Conservation (phyloP, 2,797 vertebrate genomes). For the Neoniphon sammara region DNA sequence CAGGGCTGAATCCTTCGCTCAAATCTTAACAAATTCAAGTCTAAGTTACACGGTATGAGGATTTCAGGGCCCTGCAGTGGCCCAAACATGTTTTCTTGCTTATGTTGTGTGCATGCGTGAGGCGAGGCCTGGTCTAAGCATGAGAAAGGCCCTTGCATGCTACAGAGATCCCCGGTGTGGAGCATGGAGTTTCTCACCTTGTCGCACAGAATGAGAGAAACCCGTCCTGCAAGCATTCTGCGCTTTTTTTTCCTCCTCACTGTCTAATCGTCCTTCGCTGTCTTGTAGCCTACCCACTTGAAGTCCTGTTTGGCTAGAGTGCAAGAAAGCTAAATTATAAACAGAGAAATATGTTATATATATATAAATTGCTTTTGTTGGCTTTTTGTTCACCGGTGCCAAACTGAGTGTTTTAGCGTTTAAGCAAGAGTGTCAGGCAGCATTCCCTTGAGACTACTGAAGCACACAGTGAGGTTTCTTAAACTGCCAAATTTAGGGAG, state of each 20-base stretch:
- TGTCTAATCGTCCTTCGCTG: slow-evolving; percentile 39
- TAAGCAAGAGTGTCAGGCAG: slow-evolving; percentile 35
- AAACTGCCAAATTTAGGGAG: slow-evolving; percentile 64
- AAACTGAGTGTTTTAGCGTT: slow-evolving; percentile 54
- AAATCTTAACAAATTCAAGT: slow-evolving; percentile 38
- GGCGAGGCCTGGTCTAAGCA: slow-evolving; percentile 75
- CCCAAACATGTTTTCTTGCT: slow-evolving; percentile 44
- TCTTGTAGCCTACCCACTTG: slow-evolving; percentile 42
- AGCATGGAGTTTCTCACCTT: slow-evolving; percentile 58
- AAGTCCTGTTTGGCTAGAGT: slow-evolving; percentile 49
- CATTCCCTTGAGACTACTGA: slow-evolving; percentile 15
- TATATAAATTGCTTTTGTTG: slow-evolving; percentile 47
- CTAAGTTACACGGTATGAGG: slow-evolving; percentile 18
- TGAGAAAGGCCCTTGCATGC: slow-evolving; percentile 77
- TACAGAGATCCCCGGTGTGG: slow-evolving; percentile 57
- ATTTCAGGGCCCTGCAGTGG: slow-evolving; percentile 46
- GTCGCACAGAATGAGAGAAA: slow-evolving; percentile 54
- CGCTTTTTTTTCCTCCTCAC: slow-evolving; percentile 50
- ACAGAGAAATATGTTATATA: slow-evolving; percentile 30
- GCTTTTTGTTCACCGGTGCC: slow-evolving; percentile 65
- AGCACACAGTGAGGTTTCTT: slow-evolving; percentile 31
- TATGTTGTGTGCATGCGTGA: slow-evolving; percentile 80
- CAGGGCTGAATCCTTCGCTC: slow-evolving; percentile 59
- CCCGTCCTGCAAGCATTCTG: slow-evolving; percentile 48
- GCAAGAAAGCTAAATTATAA: slow-evolving; percentile 45